phyloP scores from a whole-genome alignment of 2,113 vertebrate species.

The Notothenia coriiceps region DNA sequence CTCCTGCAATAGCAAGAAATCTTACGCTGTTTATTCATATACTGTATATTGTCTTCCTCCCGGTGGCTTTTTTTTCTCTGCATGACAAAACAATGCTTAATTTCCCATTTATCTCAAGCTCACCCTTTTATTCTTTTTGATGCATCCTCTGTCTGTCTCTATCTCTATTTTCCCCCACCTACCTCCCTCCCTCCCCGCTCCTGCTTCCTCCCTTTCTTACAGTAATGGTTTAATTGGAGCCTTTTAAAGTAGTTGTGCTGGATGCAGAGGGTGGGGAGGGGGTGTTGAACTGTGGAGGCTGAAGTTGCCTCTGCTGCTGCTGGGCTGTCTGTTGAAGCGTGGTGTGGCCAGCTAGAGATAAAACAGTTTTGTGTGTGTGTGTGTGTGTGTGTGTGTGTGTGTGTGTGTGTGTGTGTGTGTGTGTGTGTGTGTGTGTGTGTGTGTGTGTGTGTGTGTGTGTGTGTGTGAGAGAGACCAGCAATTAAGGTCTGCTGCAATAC shows the following conservation, averaged over 20 bases:
- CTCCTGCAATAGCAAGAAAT: conserved; percentile 75
- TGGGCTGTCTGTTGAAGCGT: conserved; percentile 60
- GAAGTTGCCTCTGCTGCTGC: conserved; percentile 47
- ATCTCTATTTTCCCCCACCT: conserved; percentile 35
- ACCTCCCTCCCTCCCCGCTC: neutral
- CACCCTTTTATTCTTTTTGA: conserved; percentile 57
- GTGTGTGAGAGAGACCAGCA: conserved; percentile 74
- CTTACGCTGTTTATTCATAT: conserved; percentile 48
- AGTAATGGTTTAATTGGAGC: conserved; percentile 77
- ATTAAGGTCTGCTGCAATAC: conserved; percentile 68
- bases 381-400: too few species aligned
- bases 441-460: conserved; percentile 2
- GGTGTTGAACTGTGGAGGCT: conserved; percentile 39
- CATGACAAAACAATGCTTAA: conserved; percentile 68
- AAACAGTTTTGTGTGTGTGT: conserved; percentile 42
- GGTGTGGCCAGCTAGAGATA: conserved; percentile 70
- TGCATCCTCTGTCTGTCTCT: conserved; percentile 38
- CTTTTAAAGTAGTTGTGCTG: conserved; percentile 60
- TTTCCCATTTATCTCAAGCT: conserved; percentile 65
- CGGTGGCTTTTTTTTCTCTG: conserved; percentile 39
- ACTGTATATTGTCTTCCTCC: conserved; percentile 49
- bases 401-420: too few species aligned
- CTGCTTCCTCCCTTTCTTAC: conserved; percentile 46
- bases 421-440: too few species aligned
- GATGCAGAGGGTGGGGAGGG: conserved; percentile 50